phyloP scores from a whole-genome alignment of 2,797 vertebrate species.

The Enoplosus armatus region DNA sequence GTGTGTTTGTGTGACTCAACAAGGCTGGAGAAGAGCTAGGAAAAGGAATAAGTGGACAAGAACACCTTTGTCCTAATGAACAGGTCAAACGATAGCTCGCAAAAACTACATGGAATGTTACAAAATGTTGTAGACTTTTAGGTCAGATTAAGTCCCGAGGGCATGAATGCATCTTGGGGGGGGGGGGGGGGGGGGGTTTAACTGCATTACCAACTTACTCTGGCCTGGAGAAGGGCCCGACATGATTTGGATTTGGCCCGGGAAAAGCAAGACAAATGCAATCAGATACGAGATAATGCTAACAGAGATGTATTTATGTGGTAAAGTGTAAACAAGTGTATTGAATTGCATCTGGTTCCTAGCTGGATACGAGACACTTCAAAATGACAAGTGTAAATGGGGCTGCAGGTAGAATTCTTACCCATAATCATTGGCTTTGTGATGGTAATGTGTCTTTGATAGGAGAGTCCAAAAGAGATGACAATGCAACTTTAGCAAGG shows the following conservation, averaged over 20 bases:
- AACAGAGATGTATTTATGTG: not conserved
- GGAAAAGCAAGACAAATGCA: not conserved
- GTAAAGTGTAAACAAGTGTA: not conserved
- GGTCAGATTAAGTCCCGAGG: not conserved
- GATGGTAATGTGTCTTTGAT: not conserved
- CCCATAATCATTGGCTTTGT: not conserved
- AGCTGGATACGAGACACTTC: not conserved
- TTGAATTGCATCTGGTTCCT: not conserved
- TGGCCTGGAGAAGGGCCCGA: not conserved
- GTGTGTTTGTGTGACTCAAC: constrained; percentile 45
- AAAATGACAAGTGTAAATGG: not conserved
- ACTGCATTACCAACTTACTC: not conserved
- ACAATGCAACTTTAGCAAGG: not conserved
- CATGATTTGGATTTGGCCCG: not conserved
- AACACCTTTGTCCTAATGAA: not conserved
- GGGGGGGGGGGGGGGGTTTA: no score
- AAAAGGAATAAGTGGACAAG: constrained; percentile 32
- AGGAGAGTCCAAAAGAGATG: not conserved
- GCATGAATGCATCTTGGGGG: not conserved
- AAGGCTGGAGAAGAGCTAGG: constrained; percentile 22
- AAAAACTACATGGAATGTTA: not conserved
- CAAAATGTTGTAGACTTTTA: not conserved
- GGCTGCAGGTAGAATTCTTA: not conserved
- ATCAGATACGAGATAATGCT: not conserved
- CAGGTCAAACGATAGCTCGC: not conserved